These are phyloP conservation scores for Corythornis madagascariensis DNA, from an alignment of 2,113 vertebrate species.

Conservation along the genomic window DNA sequence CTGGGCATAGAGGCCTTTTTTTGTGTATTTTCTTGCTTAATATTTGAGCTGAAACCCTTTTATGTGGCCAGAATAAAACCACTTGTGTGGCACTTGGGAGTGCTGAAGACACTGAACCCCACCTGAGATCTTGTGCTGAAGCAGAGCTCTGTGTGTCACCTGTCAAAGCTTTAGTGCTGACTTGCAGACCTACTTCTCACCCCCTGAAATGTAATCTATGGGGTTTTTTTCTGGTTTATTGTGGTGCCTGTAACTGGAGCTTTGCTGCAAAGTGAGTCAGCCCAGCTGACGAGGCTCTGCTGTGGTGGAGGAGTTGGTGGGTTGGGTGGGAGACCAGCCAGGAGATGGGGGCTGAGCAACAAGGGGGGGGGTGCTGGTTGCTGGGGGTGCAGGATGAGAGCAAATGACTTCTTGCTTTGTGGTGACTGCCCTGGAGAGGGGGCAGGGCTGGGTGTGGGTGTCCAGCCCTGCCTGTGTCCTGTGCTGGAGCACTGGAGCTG, in stretches of 20 bases:
- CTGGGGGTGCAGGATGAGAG: neutral
- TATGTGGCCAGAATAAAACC: too few relatives aligned
- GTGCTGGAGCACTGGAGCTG: rapidly evolving
- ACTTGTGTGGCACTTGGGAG: neutral
- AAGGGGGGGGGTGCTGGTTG: rapidly evolving
- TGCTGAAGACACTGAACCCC: neutral
- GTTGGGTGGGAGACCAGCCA: neutral
- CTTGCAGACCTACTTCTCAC: neutral
- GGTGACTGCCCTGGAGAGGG: neutral
- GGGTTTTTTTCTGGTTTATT: neutral
- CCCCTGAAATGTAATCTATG: rapidly evolving
- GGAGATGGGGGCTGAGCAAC: neutral
- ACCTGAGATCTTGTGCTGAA: rapidly evolving
- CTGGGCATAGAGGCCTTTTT: neutral
- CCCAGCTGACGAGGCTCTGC: rapidly evolving
- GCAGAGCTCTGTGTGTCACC: rapidly evolving
- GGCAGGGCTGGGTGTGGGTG: neutral
- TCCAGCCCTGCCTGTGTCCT: rapidly evolving
- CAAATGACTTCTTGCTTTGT: rapidly evolving
- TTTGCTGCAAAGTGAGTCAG: rapidly evolving
- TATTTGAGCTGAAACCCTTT: neutral
- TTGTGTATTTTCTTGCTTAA: neutral
- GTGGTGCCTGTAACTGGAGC: neutral
- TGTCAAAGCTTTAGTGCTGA: too few relatives aligned
- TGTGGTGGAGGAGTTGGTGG: rapidly evolving